phyloP scores from a whole-genome alignment of 2,888 invertebrate genomes.

The Lymantria monacha region DNA sequence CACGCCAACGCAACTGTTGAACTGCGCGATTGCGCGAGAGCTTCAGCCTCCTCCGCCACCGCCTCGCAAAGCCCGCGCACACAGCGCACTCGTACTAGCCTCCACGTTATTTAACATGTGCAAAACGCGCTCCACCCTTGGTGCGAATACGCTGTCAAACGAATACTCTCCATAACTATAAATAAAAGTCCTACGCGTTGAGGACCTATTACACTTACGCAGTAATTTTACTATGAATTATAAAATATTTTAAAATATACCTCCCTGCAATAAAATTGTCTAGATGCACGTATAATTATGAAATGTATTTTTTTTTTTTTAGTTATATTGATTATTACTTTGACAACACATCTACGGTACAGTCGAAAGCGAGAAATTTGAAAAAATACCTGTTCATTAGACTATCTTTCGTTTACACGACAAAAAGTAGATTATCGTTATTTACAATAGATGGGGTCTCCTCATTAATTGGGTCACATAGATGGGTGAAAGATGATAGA shows the following conservation, averaged over 20 bases:
- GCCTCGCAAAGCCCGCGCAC: slow-evolving; percentile 17
- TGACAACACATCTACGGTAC: slow-evolving; percentile 82
- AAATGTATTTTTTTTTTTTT: slow-evolving; percentile 75
- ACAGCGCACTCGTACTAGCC: neutral
- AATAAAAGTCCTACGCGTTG: slow-evolving; percentile 59
- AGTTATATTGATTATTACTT: slow-evolving; percentile 75
- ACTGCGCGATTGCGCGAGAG: slow-evolving; percentile 37
- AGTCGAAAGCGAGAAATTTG: slow-evolving; percentile 81
- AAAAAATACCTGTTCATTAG: slow-evolving; percentile 81
- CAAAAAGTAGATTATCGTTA: slow-evolving; percentile 79
- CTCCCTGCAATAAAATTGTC: slow-evolving; percentile 78
- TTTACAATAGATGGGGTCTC: slow-evolving; percentile 75
- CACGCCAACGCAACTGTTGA: slow-evolving; percentile 51
- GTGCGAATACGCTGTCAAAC: slow-evolving; percentile 37
- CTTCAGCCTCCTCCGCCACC: neutral
- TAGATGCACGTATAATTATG: slow-evolving; percentile 77
- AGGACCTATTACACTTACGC: slow-evolving; percentile 69
- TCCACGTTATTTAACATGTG: neutral
- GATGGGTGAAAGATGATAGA: slow-evolving; percentile 27
- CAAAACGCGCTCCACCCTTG: slow-evolving; percentile 29
- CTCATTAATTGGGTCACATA: slow-evolving; percentile 39
- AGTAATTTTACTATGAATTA: slow-evolving; percentile 77
- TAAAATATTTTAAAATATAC: slow-evolving; percentile 78
- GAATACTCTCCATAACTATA: slow-evolving; percentile 55
- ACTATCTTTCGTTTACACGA: slow-evolving; percentile 81